Evolutionary conservation across 2,888 invertebrate genomes (phyloP), one percentile per base, ranked within the genome.

Genomic region (Xestobium rufovillosum): DNA sequence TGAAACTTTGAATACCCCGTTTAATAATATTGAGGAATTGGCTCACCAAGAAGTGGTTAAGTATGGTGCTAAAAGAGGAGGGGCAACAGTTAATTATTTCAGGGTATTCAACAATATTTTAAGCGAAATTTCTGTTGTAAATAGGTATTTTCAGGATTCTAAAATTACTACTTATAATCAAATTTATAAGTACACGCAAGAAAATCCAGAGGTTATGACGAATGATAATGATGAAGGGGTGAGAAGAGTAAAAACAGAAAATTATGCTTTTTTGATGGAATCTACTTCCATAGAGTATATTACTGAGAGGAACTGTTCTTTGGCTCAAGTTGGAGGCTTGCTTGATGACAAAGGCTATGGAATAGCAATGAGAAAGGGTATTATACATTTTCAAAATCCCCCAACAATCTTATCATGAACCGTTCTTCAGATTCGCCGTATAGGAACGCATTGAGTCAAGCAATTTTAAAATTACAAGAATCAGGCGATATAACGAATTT

Each of bases 261-360:
- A 64, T 52, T 92, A 90, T 58, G 92, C 91, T 0, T 92, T 81
- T 63, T 66, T 94, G 14, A 89, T 90, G 85, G 94, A 94, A 63
- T 89, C 88, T 0, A 83, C 87, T 1, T 82, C 85, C 2, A 85
- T 92, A 41, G 90, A 94, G 59, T 94, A 90, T 60, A 76, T 79
- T 52, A 76, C 78, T 30, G 81, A 87, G 61, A 69, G 85, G 44
- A 73, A 83, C 43, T 89, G 89, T 59, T 78, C 80, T 39, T 73
- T 89, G 34, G 77, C 76, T 1, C 76, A 78, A 67, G 73, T 83
- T 6, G 85, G 86, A 0, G 80, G 80, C 0, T 66, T 81, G 3
- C 59, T 89, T 8, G 88, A 89, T 52, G 80, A 79, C 44, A 89
- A 89, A 63, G 87, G 88, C 34, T 90, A 89, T 53, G 90, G 87